Evolutionary conservation across 2,797 vertebrate genomes (phyloP).

Genomic region (Galagoides demidoff): DNA sequence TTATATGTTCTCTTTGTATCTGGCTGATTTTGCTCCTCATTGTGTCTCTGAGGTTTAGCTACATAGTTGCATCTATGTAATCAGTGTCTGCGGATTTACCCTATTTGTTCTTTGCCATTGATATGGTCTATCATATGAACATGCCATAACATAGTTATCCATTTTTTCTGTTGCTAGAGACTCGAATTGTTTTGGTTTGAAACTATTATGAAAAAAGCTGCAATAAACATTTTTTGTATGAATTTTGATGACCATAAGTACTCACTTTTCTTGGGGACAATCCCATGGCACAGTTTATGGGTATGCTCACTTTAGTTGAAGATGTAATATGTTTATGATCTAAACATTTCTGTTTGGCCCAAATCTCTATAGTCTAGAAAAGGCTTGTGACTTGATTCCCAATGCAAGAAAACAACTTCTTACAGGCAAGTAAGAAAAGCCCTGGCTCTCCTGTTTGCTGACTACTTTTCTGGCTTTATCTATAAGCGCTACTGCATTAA

Average conservation of each 20-base stretch:
- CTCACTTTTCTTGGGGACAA: not conserved
- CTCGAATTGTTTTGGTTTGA: constrained; percentile 2
- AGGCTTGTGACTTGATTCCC: not conserved
- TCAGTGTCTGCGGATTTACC: not conserved
- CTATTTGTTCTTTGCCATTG: not conserved
- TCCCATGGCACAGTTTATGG: not conserved
- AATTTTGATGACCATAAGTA: not conserved
- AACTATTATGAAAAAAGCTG: not conserved
- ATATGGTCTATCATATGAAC: not conserved
- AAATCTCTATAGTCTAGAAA: constrained; percentile 8
- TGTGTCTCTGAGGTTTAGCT: not conserved
- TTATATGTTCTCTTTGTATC: not conserved
- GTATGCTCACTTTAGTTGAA: not conserved
- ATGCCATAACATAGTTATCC: not conserved
- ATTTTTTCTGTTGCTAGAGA: not conserved
- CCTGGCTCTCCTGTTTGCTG: not conserved
- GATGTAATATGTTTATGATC: not conserved
- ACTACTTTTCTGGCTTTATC: not conserved
- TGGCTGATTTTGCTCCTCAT: not conserved
- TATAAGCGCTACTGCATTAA: not conserved
- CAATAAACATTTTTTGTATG: constrained; percentile 21
- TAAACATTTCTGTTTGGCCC: not conserved
- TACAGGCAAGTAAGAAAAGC: not conserved
- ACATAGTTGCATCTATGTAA: not conserved
- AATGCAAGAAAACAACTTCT: not conserved